phyloP scores from a whole-genome alignment of 2,797 vertebrate species.

The Helarctos malayanus region DNA sequence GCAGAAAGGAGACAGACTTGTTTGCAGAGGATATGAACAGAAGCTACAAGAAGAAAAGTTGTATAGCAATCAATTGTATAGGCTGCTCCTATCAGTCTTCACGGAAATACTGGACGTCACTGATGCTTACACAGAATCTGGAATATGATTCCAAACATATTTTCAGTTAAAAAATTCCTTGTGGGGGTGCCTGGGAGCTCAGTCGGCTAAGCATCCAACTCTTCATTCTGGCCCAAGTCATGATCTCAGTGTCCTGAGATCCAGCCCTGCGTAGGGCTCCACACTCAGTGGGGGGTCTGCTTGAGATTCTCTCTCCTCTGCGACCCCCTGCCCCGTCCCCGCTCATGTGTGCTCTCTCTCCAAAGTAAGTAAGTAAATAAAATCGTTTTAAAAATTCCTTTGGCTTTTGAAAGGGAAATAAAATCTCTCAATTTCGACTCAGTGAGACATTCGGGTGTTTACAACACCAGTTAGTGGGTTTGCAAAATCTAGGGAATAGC shows the following conservation, averaged over 20 bases:
- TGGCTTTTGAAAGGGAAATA: constrained; percentile 15
- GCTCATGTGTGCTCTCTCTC: not conserved
- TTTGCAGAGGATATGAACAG: not conserved
- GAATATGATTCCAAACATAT: not conserved
- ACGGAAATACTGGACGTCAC: not conserved
- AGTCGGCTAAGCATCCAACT: not conserved
- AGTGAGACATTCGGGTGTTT: not conserved
- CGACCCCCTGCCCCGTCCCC: accelerated
- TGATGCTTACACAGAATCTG: not conserved
- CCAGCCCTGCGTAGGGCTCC: not conserved
- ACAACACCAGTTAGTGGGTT: not conserved
- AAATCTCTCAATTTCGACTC: not conserved
- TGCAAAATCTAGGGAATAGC: not conserved
- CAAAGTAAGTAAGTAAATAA: not conserved
- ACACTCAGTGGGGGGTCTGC: not conserved
- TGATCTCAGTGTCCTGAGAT: not conserved
- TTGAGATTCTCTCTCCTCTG: not conserved
- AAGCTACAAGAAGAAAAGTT: not conserved
- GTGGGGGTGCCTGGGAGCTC: not conserved
- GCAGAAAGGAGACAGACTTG: not conserved
- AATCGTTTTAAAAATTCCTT: not conserved
- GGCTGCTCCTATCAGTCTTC: not conserved
- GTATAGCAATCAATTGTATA: not conserved
- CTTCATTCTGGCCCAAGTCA: not conserved
- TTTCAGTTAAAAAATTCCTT: not conserved